phyloP scores from a whole-genome alignment of 2,113 vertebrate genomes.

The Serilophus lunatus region DNA sequence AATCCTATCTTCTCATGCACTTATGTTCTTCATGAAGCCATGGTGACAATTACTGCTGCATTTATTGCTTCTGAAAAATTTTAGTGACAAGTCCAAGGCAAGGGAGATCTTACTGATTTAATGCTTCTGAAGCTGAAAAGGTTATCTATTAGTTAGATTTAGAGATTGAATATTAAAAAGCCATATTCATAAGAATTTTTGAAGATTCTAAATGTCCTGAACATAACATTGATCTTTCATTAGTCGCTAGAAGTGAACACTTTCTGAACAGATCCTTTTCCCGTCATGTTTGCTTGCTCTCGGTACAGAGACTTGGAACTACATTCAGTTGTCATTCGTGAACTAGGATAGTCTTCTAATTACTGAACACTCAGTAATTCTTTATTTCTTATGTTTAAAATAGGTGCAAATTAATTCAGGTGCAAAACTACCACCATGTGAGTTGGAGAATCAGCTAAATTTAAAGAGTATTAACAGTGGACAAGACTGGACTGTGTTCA shows the following conservation, averaged over 20 bases:
- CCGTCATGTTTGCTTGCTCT: not conserved
- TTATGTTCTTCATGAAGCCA: not conserved
- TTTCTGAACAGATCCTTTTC: not conserved
- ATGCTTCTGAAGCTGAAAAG: not conserved
- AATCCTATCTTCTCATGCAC: not conserved
- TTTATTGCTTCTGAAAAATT: not conserved
- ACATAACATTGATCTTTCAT: not conserved
- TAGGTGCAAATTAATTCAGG: not conserved
- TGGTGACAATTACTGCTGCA: not conserved
- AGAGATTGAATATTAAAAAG: not conserved
- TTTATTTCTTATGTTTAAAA: not conserved
- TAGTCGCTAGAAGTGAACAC: not conserved
- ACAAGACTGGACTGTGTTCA: not conserved
- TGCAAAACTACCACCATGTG: not conserved
- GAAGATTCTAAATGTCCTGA: not conserved
- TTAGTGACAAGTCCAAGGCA: not conserved
- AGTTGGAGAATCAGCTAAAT: not conserved
- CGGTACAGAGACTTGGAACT: not conserved
- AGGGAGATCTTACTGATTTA: not conserved
- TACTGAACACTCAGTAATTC: not conserved
- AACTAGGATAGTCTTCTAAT: not conserved
- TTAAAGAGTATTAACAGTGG: not conserved
- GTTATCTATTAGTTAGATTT: not conserved
- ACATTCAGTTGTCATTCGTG: not conserved
- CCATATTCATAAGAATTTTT: not conserved